These are phyloP conservation scores for Pelecanus crispus DNA, from an alignment of 2,113 vertebrate genomes.

Conservation along the genomic window DNA sequence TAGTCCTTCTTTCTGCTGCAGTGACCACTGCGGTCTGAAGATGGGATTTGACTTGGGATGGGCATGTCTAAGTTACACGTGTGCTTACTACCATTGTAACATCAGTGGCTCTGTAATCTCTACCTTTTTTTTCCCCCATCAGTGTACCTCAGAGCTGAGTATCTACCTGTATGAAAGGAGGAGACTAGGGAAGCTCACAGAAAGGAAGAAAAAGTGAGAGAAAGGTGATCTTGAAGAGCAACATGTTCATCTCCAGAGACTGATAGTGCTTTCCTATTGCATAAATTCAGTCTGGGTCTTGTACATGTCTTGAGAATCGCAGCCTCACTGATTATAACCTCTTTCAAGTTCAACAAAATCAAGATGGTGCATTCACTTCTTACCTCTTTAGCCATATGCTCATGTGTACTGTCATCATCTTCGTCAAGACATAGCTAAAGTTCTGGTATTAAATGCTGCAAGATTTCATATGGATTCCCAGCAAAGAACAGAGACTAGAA, in stretches of 20 bases:
- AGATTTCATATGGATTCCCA: neutral
- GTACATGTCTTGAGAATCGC: fast-evolving
- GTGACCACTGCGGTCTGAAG: neutral
- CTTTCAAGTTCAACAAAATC: neutral
- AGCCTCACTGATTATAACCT: neutral
- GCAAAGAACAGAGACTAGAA: neutral
- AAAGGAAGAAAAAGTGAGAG: neutral
- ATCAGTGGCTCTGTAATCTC: neutral
- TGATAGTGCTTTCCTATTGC: neutral
- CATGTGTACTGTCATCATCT: neutral
- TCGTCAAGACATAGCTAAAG: neutral
- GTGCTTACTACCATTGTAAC: neutral
- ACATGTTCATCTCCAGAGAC: neutral
- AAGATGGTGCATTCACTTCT: neutral
- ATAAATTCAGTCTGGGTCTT: neutral
- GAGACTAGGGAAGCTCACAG: neutral
- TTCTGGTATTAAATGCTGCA: neutral
- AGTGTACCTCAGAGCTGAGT: neutral
- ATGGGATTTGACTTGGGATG: neutral
- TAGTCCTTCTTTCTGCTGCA: neutral
- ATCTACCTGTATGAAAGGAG: neutral
- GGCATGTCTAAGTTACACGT: neutral
- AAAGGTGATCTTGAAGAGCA: neutral
- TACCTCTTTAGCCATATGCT: neutral
- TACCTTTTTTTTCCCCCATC: neutral